Base-by-base conservation (phyloP, 2,113 vertebrate genomes). In the Nothobranchius kuhntae region DNA sequence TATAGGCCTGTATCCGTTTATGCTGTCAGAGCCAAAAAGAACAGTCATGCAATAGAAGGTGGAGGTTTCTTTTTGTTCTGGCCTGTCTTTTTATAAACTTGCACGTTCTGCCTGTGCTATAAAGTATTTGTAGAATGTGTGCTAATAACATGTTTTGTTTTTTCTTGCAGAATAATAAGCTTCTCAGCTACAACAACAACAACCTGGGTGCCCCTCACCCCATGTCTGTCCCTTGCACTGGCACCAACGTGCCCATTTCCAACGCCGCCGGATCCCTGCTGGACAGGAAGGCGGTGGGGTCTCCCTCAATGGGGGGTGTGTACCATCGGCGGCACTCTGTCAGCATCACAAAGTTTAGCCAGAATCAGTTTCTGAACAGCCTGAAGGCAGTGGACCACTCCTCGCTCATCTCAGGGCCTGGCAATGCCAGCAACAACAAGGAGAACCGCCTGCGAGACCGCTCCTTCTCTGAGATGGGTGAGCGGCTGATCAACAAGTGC, bases 281-380 rank as follows among this genome's bases (percentile, higher is more conserved):
- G 95, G 97, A 99, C 95, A 98, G 96, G 93, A 99, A 98, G 92
- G 97, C 96, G 17, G 97, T 98, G 92, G 97, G 97, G 71, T 96
- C 96, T 69, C 97, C 97, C 42, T 93, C 96, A 0, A 91, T 94
- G 62, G 94, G 92, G 71, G 93, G 92, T 53, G 92, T 95, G 71
- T 98, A 95, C 85, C 93, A 97, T 85, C 94, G 96, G 87, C 94
- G 96, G 90, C 97, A 98, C 90, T 98, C 97, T 0, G 95, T 98
- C 85, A 98, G 87, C 89, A 89, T 93, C 91, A 93, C 95, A 85
- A 98, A 96, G 88, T 96, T 97, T 76, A 95, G 94, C 89, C 97
- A 96, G 93, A 96, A 95, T 90, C 96, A 96, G 92, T 95, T 97
- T 73, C 93, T 98, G 64, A 93, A 93, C 93, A 93, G 93, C 91